Conservation (phyloP, 2,113 vertebrate species). For the mouse (Mus musculus) region GRCm39 chr7:16380501-16381000, state of each 20-base stretch:
- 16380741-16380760: too few species aligned
- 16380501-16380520: not conserved
- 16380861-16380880: too few species aligned
- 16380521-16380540: not conserved
- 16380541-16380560: not conserved
- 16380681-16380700: too few species aligned
- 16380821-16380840: slow-evolving; percentile 94
- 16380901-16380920: slow-evolving; percentile 91
- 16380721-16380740: not conserved
- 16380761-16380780: too few species aligned
- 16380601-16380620: not conserved
- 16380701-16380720: not conserved
- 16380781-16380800: slow-evolving; percentile 42
- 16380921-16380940: slow-evolving; percentile 91
- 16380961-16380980: slow-evolving; percentile 91
- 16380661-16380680: too few species aligned
- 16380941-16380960: slow-evolving; percentile 92
- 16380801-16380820: slow-evolving; percentile 88
- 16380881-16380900: too few species aligned
- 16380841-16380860: slow-evolving; percentile 86
- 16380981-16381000: slow-evolving; percentile 88
- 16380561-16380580: not conserved
- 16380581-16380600: not conserved
- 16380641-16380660: not conserved
- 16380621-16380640: not conserved